Conservation (phyloP, 2,113 vertebrate species). For the Clinocottus analis region DNA sequence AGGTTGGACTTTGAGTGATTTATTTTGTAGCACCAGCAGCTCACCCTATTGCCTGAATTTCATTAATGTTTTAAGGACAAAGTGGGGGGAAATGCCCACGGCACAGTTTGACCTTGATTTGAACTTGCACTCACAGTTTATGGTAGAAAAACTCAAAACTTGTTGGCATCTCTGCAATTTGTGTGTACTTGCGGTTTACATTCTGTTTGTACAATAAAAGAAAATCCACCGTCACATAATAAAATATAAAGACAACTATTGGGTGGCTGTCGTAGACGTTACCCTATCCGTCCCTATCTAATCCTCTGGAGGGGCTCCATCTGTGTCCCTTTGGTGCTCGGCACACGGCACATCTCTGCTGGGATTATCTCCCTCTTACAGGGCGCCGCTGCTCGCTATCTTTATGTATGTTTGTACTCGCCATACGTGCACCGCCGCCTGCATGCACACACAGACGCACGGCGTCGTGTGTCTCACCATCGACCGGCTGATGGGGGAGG, state of each 20-base stretch:
- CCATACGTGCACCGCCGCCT: slow-evolving; percentile 32
- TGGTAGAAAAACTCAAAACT: neutral
- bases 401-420: slow-evolving; percentile 48
- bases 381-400: slow-evolving; percentile 54
- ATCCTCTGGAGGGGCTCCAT: slow-evolving; percentile 20
- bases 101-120: slow-evolving; percentile 40
- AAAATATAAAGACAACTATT: slow-evolving; percentile 4
- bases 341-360: slow-evolving; percentile 9
- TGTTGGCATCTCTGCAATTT: slow-evolving; percentile 2
- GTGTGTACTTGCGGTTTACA: neutral
- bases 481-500: slow-evolving; percentile 33
- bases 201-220: neutral
- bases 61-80: slow-evolving; percentile 34
- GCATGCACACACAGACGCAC: slow-evolving; percentile 12
- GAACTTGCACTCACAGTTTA: neutral
- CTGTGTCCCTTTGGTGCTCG: neutral
- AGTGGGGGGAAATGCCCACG: slow-evolving; percentile 4
- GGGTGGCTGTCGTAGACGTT: slow-evolving; percentile 14
- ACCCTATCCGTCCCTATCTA: slow-evolving; percentile 9
- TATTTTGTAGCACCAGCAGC: slow-evolving; percentile 24
- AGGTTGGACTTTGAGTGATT: slow-evolving; percentile 3
- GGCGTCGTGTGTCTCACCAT: slow-evolving; percentile 33
- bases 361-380: slow-evolving; percentile 70
- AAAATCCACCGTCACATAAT: slow-evolving; percentile 8
- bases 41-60: neutral